Conservation (phyloP, 2,797 vertebrate genomes). For the Hemibagrus guttatus region DNA sequence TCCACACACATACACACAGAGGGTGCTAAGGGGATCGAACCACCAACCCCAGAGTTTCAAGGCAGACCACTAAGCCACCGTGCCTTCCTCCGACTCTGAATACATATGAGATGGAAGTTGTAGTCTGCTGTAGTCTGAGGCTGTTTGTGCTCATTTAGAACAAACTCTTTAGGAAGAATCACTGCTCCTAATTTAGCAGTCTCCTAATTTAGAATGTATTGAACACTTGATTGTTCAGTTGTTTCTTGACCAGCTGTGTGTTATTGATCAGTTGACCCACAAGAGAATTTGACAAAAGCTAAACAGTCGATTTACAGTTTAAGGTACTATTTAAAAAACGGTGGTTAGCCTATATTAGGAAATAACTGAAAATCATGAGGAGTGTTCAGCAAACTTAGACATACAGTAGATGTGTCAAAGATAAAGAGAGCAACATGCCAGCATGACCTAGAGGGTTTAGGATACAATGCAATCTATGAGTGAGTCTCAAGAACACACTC, state of each 20-base stretch:
- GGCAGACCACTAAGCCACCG: too few relatives aligned
- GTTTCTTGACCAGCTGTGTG: not conserved
- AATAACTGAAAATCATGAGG: not conserved
- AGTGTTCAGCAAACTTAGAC: not conserved
- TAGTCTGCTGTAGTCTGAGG: not conserved
- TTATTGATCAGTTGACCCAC: not conserved
- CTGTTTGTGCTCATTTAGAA: not conserved
- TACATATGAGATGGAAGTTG: not conserved
- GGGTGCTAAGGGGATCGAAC: too few relatives aligned
- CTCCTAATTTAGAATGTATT: not conserved
- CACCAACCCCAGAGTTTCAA: too few relatives aligned
- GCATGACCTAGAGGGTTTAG: not conserved
- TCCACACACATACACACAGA: too few relatives aligned
- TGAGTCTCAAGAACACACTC: not conserved
- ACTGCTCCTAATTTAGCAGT: not conserved
- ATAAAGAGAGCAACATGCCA: not conserved
- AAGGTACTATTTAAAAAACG: not conserved
- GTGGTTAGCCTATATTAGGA: not conserved
- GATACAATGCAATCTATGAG: not conserved
- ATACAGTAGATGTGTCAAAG: not conserved
- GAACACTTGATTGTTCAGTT: not conserved
- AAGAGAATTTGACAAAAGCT: not conserved
- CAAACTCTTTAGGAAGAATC: not conserved
- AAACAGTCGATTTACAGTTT: not conserved
- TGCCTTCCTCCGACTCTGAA: not conserved